phyloP scores from a whole-genome alignment of 2,797 vertebrate genomes.

The Apodemus agrarius region DNA sequence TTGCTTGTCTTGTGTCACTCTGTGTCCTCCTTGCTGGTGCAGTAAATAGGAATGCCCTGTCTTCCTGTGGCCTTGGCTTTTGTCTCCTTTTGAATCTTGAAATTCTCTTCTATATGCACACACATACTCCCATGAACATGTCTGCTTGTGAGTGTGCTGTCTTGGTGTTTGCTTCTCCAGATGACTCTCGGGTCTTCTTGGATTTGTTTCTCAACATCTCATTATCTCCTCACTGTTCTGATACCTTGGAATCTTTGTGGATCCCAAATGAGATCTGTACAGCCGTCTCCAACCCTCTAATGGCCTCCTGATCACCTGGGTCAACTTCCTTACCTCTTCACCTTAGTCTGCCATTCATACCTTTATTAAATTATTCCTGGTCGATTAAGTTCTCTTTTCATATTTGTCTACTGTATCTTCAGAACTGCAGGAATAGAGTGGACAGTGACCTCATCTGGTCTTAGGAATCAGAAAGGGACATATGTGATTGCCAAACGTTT shows the following conservation, averaged over 20 bases:
- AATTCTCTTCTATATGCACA: not conserved
- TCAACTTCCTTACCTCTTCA: not conserved
- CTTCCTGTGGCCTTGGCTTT: not conserved
- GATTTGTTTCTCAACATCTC: rapidly evolving
- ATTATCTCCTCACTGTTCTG: not conserved
- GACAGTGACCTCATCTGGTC: not conserved
- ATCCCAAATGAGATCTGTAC: not conserved
- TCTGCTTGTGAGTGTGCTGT: rapidly evolving
- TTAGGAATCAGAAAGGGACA: not conserved
- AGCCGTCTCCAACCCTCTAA: not conserved
- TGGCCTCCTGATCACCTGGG: not conserved
- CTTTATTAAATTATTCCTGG: not conserved
- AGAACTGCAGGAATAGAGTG: not conserved
- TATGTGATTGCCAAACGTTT: no score
- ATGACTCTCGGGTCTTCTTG: not conserved
- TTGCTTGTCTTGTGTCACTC: not conserved
- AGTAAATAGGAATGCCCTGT: not conserved
- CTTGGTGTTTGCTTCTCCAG: not conserved
- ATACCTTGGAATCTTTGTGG: not conserved
- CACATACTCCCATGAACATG: rapidly evolving
- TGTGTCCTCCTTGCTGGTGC: no score
- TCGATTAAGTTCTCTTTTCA: not conserved
- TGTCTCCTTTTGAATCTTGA: not conserved
- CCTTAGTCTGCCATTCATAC: not conserved
- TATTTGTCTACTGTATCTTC: not conserved